phyloP scores from a whole-genome alignment of 2,113 vertebrate species.

The Paramormyrops kingsleyae region DNA sequence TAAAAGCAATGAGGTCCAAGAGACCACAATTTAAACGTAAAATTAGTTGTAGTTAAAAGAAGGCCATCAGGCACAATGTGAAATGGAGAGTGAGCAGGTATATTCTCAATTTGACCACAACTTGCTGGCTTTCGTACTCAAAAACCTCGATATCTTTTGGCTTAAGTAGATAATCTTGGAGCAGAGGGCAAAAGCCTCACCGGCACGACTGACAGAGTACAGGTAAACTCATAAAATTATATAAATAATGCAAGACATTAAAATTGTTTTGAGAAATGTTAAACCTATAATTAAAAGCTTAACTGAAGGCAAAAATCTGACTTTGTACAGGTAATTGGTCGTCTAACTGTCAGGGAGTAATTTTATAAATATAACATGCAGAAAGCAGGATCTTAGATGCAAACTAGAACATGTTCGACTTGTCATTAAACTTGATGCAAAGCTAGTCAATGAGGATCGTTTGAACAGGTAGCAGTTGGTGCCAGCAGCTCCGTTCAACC shows the following conservation, averaged over 20 bases:
- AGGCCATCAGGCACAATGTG: not conserved
- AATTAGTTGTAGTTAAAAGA: not conserved
- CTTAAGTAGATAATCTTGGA: not conserved
- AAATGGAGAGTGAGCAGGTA: not conserved
- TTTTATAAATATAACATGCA: not conserved
- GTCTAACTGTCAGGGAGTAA: not conserved
- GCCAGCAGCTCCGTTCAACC: not conserved
- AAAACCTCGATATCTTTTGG: not conserved
- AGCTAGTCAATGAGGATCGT: not conserved
- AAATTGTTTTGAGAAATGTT: not conserved
- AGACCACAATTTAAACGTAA: not conserved
- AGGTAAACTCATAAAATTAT: not conserved
- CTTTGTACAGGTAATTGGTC: not conserved
- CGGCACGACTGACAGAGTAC: not conserved
- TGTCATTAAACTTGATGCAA: not conserved
- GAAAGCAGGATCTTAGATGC: not conserved
- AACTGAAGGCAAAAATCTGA: not conserved
- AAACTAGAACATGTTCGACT: not conserved
- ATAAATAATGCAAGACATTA: not conserved
- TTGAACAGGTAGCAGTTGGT: not conserved
- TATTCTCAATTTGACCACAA: not conserved
- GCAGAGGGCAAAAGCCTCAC: not conserved
- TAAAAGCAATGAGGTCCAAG: not conserved
- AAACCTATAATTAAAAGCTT: not conserved
- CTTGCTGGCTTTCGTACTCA: not conserved